Evolutionary conservation across 1,140 invertebrate species (phyloP), one percentile per base, ranked within the genome.

Genomic region (Antheraea mylitta): DNA sequence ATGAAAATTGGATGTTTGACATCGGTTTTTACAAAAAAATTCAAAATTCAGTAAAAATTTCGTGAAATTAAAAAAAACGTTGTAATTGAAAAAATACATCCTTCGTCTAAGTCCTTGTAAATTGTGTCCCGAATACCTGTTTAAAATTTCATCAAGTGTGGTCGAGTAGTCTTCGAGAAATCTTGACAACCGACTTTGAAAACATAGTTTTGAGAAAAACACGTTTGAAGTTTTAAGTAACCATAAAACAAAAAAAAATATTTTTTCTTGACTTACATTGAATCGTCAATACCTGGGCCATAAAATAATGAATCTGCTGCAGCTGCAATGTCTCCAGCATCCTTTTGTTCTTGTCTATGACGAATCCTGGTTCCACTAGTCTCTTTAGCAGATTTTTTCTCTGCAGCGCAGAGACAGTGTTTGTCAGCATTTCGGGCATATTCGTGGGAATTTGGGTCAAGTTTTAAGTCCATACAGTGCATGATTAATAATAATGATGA

Each of bases 311-410:
- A 48, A 45, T 42, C 64, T 65, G 64, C 64, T 45, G 64, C 64
- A 65, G 64, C 30, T 48, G 64, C 64, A 65, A 65, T 48, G 42
- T 65, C 64, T 42, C 48, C 42, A 42, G 42, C 64, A 65, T 53
- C 42, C 64, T 42, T 65, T 65, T 65, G 42, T 42, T 65, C 64
- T 8, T 53, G 64, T 65, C 64, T 37, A 48, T 65, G 64, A 65
- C 64, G 64, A 45, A 65, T 48, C 16, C 64, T 65, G 38, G 53
- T 30, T 67, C 30, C 48, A 16, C 58, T 18, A 58, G 58, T 67
- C 36, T 36, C 48, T 0, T 13, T 59, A 13, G n/a, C 53, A 59
- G 53, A 58, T 59, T 67, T 67, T n/a, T 59, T 67, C 59, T 67
- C 58, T 11, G 38, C 42, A 48, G 36, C 64, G 53, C n/a, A 16